Conservation (phyloP, 2,797 vertebrate species). For the Siniperca scherzeri region DNA sequence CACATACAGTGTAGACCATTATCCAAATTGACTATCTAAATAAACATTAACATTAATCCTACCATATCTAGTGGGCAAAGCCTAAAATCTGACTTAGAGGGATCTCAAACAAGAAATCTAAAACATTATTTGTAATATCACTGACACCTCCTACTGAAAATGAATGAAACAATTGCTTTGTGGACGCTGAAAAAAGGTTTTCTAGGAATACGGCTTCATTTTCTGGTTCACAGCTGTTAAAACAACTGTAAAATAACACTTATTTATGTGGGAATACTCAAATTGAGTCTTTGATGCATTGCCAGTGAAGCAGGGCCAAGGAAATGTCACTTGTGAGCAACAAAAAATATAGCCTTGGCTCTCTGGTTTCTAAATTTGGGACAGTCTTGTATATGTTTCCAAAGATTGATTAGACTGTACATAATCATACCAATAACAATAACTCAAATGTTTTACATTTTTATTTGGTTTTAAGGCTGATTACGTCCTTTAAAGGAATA, state of each 20-base stretch:
- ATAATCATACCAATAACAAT: background rate
- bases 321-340: slow-evolving; percentile 4
- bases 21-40: slow-evolving; percentile 6
- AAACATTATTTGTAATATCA: background rate
- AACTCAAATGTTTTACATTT: background rate
- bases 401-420: slow-evolving; percentile 12
- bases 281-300: slow-evolving; percentile 7
- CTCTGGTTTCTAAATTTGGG: slow-evolving; percentile 9
- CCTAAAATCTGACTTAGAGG: background rate
- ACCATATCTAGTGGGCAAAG: background rate
- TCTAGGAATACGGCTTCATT: background rate
- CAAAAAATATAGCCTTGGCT: background rate
- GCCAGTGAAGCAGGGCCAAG: slow-evolving; percentile 20
- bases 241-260: slow-evolving; percentile 30
- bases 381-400: slow-evolving; percentile 2
- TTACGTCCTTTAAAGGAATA: slow-evolving; percentile 5
- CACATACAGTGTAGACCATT: slow-evolving; percentile 14
- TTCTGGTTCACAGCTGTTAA: background rate
- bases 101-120: slow-evolving; percentile 5
- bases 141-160: background rate
- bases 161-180: background rate
- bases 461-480: background rate
- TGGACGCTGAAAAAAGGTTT: background rate
- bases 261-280: background rate
- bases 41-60: slow-evolving; percentile 15